phyloP scores from a whole-genome alignment of 2,888 invertebrate genomes.

The Dryomyza anilis region DNA sequence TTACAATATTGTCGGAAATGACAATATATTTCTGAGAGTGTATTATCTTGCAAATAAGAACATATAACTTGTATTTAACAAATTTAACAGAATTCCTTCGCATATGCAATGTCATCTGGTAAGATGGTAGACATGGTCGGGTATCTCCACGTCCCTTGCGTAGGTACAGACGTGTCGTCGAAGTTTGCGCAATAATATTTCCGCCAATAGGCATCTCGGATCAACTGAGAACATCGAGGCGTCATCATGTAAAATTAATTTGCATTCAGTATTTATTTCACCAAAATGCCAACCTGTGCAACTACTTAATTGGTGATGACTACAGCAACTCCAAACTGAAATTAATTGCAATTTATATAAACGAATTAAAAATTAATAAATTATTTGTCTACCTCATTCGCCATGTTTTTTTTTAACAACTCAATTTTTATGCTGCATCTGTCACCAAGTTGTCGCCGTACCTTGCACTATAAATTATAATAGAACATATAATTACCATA shows the following conservation, averaged over 20 bases:
- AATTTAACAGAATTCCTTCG: conserved; percentile 79
- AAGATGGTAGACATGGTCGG: conserved; percentile 95
- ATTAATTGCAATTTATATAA: conserved; percentile 34
- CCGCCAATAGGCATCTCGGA: conserved; percentile 98
- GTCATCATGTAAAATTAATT: no score
- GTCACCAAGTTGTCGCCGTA: no score
- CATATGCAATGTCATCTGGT: conserved; percentile 94
- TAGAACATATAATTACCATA: no score
- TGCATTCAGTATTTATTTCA: no score
- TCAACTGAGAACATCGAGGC: conserved; percentile 96
- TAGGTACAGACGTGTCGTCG: conserved; percentile 91
- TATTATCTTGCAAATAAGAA: no score
- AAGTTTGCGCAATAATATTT: conserved; percentile 97
- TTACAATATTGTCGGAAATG: no score
- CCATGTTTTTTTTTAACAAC: no score
- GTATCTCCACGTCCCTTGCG: conserved; percentile 96
- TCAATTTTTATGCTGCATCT: no score
- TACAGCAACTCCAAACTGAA: conserved; percentile 95
- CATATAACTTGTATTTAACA: no score
- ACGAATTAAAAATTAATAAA: neutral
- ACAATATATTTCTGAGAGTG: no score
- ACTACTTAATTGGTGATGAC: conserved; percentile 99
- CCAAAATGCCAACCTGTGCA: conserved; percentile 95
- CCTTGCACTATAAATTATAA: no score
- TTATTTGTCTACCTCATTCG: conserved; percentile 79